These are phyloP conservation scores for Tenualosa ilisha DNA, from an alignment of 2,797 vertebrate genomes.

Conservation along the genomic window DNA sequence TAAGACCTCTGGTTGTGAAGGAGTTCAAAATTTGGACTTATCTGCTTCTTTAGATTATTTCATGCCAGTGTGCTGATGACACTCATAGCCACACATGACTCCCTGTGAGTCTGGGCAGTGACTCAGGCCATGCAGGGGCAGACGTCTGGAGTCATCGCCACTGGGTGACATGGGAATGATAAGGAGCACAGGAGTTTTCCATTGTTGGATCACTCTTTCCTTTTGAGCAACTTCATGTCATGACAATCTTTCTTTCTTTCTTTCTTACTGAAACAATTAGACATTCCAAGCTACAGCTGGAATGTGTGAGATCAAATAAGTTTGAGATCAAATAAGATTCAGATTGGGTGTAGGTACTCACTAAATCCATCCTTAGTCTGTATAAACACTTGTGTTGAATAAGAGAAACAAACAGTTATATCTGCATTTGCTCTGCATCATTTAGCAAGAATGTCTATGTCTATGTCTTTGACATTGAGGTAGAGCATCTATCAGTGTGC, in stretches of 20 bases:
- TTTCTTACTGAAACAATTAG: neutral
- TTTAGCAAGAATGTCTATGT: neutral
- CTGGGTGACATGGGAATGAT: slow-evolving; percentile 4
- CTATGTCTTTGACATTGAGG: slow-evolving; percentile 1
- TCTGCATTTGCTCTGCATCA: neutral
- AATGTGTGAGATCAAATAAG: neutral
- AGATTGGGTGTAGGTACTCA: neutral
- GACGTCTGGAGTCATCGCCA: neutral
- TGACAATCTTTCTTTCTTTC: neutral
- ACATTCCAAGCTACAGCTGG: too few species aligned
- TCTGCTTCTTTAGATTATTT: slow-evolving; percentile 11
- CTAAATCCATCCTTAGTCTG: neutral
- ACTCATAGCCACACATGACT: neutral
- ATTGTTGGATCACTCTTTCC: neutral
- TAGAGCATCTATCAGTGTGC: neutral
- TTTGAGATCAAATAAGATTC: neutral
- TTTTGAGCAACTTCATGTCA: neutral
- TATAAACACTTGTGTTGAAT: neutral
- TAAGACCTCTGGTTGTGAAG: neutral
- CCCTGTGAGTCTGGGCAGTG: slow-evolving; percentile 35
- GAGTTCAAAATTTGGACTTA: slow-evolving; percentile 23
- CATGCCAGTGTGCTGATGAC: neutral
- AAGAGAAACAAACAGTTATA: neutral
- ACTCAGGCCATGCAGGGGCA: neutral
- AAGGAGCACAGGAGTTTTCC: neutral